phyloP scores from a whole-genome alignment of 2,113 vertebrate genomes.

The Sakesphorus luctuosus region DNA sequence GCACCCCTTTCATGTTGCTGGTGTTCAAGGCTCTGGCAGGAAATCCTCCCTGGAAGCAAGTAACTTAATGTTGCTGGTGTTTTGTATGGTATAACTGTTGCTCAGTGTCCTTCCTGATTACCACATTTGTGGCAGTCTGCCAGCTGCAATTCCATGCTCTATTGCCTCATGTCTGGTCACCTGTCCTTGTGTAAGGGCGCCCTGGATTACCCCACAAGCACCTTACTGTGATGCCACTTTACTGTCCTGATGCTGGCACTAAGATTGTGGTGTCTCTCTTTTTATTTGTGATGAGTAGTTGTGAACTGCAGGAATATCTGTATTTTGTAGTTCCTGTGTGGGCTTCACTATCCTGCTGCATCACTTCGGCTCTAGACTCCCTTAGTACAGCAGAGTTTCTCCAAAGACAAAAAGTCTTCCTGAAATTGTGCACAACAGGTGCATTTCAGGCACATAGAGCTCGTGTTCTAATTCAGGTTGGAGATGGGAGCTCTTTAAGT shows the following conservation, averaged over 20 bases:
- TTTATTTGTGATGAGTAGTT: background rate
- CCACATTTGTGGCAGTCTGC: background rate
- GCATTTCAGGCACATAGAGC: background rate
- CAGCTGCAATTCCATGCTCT: background rate
- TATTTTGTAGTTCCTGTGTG: background rate
- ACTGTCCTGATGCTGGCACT: background rate
- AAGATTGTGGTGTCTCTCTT: accelerated
- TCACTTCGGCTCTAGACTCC: background rate
- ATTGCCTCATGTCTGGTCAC: background rate
- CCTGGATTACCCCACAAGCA: background rate
- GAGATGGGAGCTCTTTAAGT: background rate
- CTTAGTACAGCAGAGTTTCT: background rate
- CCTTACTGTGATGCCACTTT: background rate
- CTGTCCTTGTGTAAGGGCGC: background rate
- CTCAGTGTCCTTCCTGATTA: background rate
- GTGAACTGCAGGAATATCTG: background rate
- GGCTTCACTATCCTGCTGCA: background rate
- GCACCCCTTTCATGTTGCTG: accelerated
- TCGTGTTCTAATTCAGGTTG: background rate
- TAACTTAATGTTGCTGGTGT: background rate
- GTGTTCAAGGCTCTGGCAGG: background rate
- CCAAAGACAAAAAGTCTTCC: background rate
- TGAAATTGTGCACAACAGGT: background rate
- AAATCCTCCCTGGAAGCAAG: background rate
- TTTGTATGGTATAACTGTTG: background rate